phyloP scores from a whole-genome alignment of 1,140 invertebrate genomes.

The Drosophila eugracilis region DNA sequence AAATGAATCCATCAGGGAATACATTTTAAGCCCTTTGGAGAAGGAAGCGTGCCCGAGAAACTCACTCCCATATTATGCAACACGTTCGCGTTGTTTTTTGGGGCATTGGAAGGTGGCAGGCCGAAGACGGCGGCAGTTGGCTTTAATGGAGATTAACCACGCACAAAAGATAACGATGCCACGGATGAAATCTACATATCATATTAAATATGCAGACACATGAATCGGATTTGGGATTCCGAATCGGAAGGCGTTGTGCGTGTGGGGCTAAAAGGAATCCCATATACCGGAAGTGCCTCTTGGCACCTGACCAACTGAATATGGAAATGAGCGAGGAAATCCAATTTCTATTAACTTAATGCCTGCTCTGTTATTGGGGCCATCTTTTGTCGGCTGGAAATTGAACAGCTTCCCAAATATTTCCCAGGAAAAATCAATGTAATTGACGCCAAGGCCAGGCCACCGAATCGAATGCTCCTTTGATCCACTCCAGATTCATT shows the following conservation, averaged over 20 bases:
- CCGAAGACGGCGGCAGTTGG: slow-evolving; percentile 24
- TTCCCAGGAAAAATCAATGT: neutral
- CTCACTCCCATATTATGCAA: neutral
- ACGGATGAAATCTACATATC: slow-evolving; percentile 51
- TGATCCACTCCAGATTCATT: slow-evolving; percentile 29
- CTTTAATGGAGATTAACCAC: slow-evolving; percentile 42
- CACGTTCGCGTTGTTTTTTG: neutral
- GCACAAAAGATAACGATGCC: slow-evolving; percentile 37
- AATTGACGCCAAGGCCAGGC: slow-evolving; percentile 3
- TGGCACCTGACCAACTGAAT: slow-evolving; percentile 44
- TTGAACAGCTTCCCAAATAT: slow-evolving; percentile 5
- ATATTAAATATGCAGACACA: slow-evolving; percentile 55
- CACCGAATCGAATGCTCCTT: slow-evolving; percentile 11
- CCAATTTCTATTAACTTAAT: slow-evolving; percentile 32
- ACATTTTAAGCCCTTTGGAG: neutral
- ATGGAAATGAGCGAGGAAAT: slow-evolving; percentile 53
- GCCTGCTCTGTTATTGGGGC: slow-evolving; percentile 5
- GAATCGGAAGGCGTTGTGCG: slow-evolving; percentile 27
- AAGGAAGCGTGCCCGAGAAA: slow-evolving; percentile 5
- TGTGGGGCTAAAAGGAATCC: slow-evolving; percentile 30
- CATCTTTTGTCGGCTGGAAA: slow-evolving; percentile 26
- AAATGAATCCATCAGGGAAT: neutral
- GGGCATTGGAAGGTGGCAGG: slow-evolving; percentile 2
- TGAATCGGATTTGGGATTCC: slow-evolving; percentile 54
- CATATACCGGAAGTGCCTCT: slow-evolving; percentile 13